Conservation (phyloP, 2,113 vertebrate species). For the Neofelis nebulosa region DNA sequence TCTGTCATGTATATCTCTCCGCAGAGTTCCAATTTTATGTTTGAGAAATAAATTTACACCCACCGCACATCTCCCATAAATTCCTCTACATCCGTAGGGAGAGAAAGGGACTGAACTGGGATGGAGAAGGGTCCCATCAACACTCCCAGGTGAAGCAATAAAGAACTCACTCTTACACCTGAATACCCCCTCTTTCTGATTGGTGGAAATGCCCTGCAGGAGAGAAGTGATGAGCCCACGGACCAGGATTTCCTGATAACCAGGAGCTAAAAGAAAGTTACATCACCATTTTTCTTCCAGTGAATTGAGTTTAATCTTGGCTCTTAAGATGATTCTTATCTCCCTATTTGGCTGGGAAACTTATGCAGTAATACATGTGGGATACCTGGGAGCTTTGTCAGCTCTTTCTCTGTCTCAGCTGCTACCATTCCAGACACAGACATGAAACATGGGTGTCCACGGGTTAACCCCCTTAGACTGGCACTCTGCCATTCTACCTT, state of each 20-base stretch:
- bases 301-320: slow-evolving; percentile 28
- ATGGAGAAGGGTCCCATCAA: not conserved
- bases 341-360: not conserved
- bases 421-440: not conserved
- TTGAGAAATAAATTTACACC: not conserved
- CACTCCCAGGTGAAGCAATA: not conserved
- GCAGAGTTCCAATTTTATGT: not conserved
- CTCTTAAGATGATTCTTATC: not conserved
- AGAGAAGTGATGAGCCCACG: not conserved
- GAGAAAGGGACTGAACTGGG: not conserved
- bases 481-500: not conserved
- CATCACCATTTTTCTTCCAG: not conserved
- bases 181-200: not conserved
- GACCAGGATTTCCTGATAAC: slow-evolving; percentile 12
- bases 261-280: not conserved
- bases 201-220: not conserved
- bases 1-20: not conserved
- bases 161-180: not conserved
- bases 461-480: not conserved
- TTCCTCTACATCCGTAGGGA: not conserved
- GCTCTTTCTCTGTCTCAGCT: not conserved
- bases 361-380: not conserved
- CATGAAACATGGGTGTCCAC: not conserved
- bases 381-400: not conserved
- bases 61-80: not conserved